Conservation (phyloP, 2,888 invertebrate genomes). For the Strigamia transsilvanica region DNA sequence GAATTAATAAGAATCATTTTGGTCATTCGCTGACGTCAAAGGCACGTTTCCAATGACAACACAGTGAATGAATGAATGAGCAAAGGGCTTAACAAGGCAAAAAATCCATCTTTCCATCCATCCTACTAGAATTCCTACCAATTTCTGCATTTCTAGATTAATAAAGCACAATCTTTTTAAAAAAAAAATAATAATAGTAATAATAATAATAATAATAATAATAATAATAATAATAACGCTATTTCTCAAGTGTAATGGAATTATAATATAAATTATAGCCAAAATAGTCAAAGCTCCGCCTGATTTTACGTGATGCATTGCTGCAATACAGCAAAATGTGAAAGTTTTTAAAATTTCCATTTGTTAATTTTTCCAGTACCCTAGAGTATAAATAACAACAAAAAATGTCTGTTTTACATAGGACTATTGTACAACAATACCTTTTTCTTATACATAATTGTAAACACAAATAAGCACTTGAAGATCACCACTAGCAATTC, state of each 20-base stretch:
- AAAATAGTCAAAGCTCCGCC: neutral
- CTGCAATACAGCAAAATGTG: neutral
- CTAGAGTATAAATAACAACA: neutral
- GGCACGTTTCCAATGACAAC: constrained; percentile 42
- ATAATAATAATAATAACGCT: neutral
- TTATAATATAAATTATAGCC: neutral
- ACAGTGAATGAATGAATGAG: constrained; percentile 36
- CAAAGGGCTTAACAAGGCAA: neutral
- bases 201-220: neutral
- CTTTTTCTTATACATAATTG: neutral
- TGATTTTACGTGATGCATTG: neutral
- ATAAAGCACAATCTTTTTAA: neutral
- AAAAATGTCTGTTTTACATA: neutral
- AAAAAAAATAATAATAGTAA: neutral
- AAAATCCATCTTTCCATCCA: constrained; percentile 7
- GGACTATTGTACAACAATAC: neutral
- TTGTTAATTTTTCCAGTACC: neutral
- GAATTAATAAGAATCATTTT: constrained; percentile 53
- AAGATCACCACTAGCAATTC: neutral
- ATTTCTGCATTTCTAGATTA: neutral
- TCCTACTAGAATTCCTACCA: neutral
- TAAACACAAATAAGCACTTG: neutral
- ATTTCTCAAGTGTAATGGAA: neutral
- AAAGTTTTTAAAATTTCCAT: neutral
- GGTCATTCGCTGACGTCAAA: constrained; percentile 44